Evolutionary conservation across 1,140 invertebrate genomes (phyloP).

Genomic region (Cydia amplana): DNA sequence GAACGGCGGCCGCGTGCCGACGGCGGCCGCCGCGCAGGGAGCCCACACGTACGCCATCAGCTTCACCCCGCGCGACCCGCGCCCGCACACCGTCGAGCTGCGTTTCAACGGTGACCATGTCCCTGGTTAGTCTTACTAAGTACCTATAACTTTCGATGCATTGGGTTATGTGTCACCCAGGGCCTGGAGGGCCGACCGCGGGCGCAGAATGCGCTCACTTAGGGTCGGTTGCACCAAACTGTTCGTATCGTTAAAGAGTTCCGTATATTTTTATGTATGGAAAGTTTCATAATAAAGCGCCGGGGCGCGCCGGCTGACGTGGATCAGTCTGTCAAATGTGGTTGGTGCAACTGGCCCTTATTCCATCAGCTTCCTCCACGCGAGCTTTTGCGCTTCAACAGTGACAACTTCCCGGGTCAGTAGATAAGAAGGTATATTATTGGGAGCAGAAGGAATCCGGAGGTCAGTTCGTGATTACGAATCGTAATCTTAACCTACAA

Average conservation of each 20-base stretch:
- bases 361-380: constrained; percentile 97
- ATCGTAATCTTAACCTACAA: too few relatives aligned
- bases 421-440: too few relatives aligned
- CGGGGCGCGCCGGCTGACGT: too few relatives aligned
- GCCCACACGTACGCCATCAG: constrained; percentile 98
- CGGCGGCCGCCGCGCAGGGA: constrained; percentile 96
- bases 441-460: too few relatives aligned
- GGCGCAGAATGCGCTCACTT: constrained; percentile 95
- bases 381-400: constrained; percentile 96
- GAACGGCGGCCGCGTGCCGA: constrained; percentile 96
- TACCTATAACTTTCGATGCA: not conserved
- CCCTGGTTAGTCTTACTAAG: constrained; percentile 81
- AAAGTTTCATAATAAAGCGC: too few relatives aligned
- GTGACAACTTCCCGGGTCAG: constrained; percentile 90
- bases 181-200: constrained; percentile 94
- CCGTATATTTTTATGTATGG: too few relatives aligned
- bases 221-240: too few relatives aligned
- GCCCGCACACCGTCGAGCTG: constrained; percentile 94
- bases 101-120: constrained; percentile 98
- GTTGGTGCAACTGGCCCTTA: too few relatives aligned
- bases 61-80: constrained; percentile 94
- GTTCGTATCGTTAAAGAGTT: too few relatives aligned
- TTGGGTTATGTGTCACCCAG: not conserved
- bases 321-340: too few relatives aligned
- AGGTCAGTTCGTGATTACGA: too few relatives aligned